Percentiles rank a stretch among this genome's conserved stretches.
Conservation (phyloP, 64 coral and sea anemone species). For the Anthopleura sola region DNA sequence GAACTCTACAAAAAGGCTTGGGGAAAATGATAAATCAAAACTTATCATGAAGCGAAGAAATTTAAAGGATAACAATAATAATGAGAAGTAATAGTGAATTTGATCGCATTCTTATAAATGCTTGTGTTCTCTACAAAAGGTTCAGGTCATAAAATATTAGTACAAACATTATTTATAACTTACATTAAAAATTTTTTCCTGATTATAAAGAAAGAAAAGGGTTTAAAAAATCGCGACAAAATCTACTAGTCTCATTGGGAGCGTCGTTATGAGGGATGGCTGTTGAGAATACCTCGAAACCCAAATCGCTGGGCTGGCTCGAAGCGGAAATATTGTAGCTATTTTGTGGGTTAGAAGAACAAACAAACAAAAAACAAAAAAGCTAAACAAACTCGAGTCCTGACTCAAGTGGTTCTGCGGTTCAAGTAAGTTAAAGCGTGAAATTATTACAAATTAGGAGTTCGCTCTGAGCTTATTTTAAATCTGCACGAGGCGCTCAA, state of each 20-base stretch:
- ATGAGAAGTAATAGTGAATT: neutral
- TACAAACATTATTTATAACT: neutral
- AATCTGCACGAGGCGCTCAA: too few relatives aligned
- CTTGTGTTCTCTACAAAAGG: neutral
- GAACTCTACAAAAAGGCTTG: neutral
- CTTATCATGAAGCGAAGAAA: neutral
- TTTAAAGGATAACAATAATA: neutral
- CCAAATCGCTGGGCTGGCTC: neutral
- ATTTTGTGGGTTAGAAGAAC: neutral
- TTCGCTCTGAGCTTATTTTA: too few relatives aligned
- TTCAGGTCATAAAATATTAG: neutral
- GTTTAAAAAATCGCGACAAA: neutral
- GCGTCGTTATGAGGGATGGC: neutral
- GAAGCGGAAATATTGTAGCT: constrained; percentile 1
- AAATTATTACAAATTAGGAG: neutral
- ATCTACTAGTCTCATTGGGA: neutral
- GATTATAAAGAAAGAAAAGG: neutral
- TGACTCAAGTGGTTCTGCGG: neutral
- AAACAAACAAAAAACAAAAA: constrained; percentile 11
- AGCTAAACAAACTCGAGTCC: neutral
- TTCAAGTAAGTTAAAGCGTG: neutral
- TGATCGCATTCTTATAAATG: neutral
- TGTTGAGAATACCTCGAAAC: neutral
- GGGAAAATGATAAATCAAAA: neutral
- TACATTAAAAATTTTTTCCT: neutral